phyloP scores from a whole-genome alignment of 92 coral and sea anemone species.

The Anthopleura xanthogrammica region DNA sequence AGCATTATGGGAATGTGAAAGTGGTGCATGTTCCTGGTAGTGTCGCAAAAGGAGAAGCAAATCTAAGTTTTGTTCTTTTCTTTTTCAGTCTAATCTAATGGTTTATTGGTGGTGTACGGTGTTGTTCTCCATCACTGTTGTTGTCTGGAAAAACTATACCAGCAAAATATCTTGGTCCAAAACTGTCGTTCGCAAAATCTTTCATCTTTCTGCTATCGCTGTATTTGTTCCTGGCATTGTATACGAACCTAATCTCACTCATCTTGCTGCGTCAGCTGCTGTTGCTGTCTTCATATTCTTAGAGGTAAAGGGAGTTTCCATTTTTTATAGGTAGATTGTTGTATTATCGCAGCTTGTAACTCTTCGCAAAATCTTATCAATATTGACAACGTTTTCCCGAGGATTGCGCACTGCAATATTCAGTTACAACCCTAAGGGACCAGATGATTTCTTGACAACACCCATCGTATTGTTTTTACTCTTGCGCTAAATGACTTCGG shows the following conservation, averaged over 20 bases:
- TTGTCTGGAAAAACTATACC: slow-evolving; percentile 61
- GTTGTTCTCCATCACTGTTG: slow-evolving; percentile 60
- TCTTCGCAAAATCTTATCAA: too few species aligned
- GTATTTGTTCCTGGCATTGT: slow-evolving; percentile 82
- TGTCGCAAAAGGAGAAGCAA: too few species aligned
- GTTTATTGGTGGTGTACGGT: slow-evolving; percentile 71
- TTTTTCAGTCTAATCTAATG: slow-evolving; percentile 52
- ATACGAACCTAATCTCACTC: slow-evolving; percentile 77
- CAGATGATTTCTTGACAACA: too few species aligned
- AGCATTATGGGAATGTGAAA: too few species aligned
- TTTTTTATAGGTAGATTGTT: too few species aligned
- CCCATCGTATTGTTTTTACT: too few species aligned
- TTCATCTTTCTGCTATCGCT: slow-evolving; percentile 81
- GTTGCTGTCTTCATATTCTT: slow-evolving; percentile 78
- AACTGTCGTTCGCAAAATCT: slow-evolving; percentile 71
- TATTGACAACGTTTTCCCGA: too few species aligned
- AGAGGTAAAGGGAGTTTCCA: slow-evolving; percentile 55
- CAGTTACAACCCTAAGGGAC: too few species aligned
- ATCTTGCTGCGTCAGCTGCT: slow-evolving; percentile 87
- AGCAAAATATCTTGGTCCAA: slow-evolving; percentile 31
- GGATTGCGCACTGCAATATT: too few species aligned
- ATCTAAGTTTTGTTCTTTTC: background rate
- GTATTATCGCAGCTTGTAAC: background rate
- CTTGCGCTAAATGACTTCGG: too few species aligned
- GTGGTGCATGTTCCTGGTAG: too few species aligned